phyloP scores from a whole-genome alignment of 1,140 invertebrate species.

The Vanessa tameamea region DNA sequence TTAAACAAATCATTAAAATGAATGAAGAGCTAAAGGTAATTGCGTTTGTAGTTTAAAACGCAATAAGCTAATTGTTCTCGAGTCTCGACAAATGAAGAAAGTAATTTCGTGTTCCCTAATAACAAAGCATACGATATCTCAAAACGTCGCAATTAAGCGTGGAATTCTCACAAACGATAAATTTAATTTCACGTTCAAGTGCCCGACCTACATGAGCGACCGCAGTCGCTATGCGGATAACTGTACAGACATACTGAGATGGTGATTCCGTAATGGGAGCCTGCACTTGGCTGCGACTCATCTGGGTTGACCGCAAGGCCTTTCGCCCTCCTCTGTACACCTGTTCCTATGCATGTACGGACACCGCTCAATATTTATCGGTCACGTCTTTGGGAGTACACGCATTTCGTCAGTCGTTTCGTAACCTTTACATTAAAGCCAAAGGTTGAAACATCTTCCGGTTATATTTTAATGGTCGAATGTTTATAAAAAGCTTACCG shows the following conservation, averaged over 20 bases:
- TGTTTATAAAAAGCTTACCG: neutral
- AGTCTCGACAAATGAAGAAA: slow-evolving; percentile 22
- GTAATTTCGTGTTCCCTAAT: slow-evolving; percentile 31
- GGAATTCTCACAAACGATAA: slow-evolving; percentile 65
- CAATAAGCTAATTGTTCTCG: slow-evolving; percentile 17
- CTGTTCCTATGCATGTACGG: slow-evolving; percentile 39
- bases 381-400: slow-evolving; percentile 15
- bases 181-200: slow-evolving; percentile 70
- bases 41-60: slow-evolving; percentile 16
- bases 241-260: slow-evolving; percentile 64
- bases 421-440: slow-evolving; percentile 14
- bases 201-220: slow-evolving; percentile 68
- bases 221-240: slow-evolving; percentile 70
- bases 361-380: slow-evolving; percentile 36
- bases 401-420: slow-evolving; percentile 13
- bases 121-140: slow-evolving; percentile 42
- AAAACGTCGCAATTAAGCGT: slow-evolving; percentile 50
- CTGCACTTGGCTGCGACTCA: slow-evolving; percentile 56
- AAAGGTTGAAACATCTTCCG: slow-evolving; percentile 15
- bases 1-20: slow-evolving; percentile 20
- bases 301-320: slow-evolving; percentile 71
- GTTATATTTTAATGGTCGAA: neutral
- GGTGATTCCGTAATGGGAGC: slow-evolving; percentile 65
- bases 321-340: slow-evolving; percentile 49
- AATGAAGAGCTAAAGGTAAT: slow-evolving; percentile 20